phyloP scores from a whole-genome alignment of 1,140 invertebrate genomes.

The Ylistrum balloti region DNA sequence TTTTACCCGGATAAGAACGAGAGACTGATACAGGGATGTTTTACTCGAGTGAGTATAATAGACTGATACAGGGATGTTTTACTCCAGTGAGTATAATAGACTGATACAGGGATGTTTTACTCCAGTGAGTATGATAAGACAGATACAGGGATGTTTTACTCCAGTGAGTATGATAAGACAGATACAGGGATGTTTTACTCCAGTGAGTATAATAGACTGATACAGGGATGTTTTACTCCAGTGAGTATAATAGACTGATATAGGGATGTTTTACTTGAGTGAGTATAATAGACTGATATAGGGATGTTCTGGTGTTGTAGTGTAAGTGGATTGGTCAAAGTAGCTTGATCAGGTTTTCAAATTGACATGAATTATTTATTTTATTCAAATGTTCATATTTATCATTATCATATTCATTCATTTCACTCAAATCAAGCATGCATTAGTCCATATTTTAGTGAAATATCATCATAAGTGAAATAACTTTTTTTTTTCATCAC shows the following conservation, averaged over 20 bases:
- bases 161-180: too few species aligned
- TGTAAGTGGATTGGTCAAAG: background rate
- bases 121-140: too few species aligned
- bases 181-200: too few species aligned
- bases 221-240: too few species aligned
- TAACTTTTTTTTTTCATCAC: background rate
- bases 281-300: background rate
- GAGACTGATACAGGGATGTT: too few species aligned
- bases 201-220: too few species aligned
- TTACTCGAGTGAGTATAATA: too few species aligned
- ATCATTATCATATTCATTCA: background rate
- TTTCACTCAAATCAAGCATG: background rate
- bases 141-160: too few species aligned
- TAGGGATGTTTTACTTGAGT: too few species aligned
- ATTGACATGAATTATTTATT: background rate
- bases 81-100: background rate
- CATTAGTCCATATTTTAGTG: background rate
- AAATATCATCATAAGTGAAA: background rate
- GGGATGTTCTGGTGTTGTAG: background rate
- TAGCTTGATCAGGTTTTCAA: background rate
- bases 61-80: too few species aligned
- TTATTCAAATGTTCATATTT: conserved; percentile 10
- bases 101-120: background rate
- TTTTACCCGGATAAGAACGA: too few species aligned
- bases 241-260: too few species aligned